Base-by-base conservation (phyloP, 2,797 vertebrate genomes). In the Leptodactylus fallax region DNA sequence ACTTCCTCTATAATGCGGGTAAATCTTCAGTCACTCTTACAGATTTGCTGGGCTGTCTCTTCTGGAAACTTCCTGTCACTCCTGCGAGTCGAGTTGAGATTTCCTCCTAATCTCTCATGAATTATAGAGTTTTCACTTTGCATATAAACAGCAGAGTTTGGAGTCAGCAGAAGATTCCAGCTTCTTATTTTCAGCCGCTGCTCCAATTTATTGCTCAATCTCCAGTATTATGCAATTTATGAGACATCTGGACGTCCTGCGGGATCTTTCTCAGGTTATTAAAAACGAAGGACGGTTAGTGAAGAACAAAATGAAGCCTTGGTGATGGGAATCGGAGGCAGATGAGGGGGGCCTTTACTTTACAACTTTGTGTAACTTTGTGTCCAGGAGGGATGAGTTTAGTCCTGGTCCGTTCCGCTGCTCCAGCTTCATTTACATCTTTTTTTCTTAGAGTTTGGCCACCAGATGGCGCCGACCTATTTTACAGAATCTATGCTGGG, bases 141-240 rank as follows among this genome's bases (percentile, higher is more conserved):
- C 58, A 65, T 65, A 49, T 81, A 47, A 45, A 47, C 79, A 11
- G 79, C 60, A 47, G 78, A 80, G 25, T 7, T 61, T 45, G 5
- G 79, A 65, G 60, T 81, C 79, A 17, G 79, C 79, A 65, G 19
- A 65, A 45, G 45, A 16, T 63, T 10, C 1, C 12, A 0, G 79
- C 79, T 16, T 61, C 45, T 65, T 25, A 13, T 16, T 65, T 65
- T 45, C 79, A 65, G 7, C 56, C 27, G 2, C 51, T 13, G 76
- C 27, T 65, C 60, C 79, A 65, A 45, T 65, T 81, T 81, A 81
- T 81, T 63, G 79, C 79, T 65, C 45, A 51, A 25, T 81, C 60
- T 81, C 19, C 36, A 23, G 56, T 7, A 65, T 80, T 65, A 16
- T 23, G 45, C 79, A 65, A 65, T 81, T 25, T 63, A n/a, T 17